A percentile compares a stretch with the other conserved stretches of the same genome.
Evolutionary conservation across 2,113 vertebrate genomes (phyloP).

Genomic region (Callipepla squamata): DNA sequence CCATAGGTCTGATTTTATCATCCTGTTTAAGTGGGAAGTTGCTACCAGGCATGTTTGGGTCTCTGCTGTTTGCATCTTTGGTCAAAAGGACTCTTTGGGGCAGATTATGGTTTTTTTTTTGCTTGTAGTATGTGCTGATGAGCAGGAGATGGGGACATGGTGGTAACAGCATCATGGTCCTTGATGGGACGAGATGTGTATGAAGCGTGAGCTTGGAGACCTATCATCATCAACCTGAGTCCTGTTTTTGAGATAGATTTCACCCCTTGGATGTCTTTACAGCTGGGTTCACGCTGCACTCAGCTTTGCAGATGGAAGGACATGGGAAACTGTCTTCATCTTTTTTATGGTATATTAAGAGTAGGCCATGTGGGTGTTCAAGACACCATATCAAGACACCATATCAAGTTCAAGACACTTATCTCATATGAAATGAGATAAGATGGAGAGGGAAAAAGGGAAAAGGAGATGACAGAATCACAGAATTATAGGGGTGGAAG

Average conservation of each 20-base stretch:
- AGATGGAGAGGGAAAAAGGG: neutral
- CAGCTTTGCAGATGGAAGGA: neutral
- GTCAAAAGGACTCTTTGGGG: neutral
- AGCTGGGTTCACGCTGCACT: neutral
- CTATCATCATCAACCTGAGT: neutral
- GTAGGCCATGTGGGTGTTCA: rapidly evolving
- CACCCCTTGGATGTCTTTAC: too few species aligned
- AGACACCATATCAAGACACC: too few species aligned
- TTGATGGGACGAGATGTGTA: neutral
- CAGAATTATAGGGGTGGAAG: too few species aligned
- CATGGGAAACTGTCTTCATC: neutral
- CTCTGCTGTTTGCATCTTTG: neutral
- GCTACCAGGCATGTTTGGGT: neutral
- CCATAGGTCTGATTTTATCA: neutral
- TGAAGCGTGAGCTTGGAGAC: too few species aligned
- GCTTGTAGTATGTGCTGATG: neutral
- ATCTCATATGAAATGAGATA: neutral
- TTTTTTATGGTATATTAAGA: neutral
- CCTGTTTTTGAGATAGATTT: neutral
- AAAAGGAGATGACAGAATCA: neutral
- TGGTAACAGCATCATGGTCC: neutral
- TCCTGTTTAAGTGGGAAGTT: neutral
- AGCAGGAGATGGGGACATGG: neutral
- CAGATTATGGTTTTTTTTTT: neutral
- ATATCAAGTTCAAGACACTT: too few species aligned